These are phyloP conservation scores for Manacus vitellinus DNA, from an alignment of 2,113 vertebrate genomes.

Conservation along the genomic window DNA sequence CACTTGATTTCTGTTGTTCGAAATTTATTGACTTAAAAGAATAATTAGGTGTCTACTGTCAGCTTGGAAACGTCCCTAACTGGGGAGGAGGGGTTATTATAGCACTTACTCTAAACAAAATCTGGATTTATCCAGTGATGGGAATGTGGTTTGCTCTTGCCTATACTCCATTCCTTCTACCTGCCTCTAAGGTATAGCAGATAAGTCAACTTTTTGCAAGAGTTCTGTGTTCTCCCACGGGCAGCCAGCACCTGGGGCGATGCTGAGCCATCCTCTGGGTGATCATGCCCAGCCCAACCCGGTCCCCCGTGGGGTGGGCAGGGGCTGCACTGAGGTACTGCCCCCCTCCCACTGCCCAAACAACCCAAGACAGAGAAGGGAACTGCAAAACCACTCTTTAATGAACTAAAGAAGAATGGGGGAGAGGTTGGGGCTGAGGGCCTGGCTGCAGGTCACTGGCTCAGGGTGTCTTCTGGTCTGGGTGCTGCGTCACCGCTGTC, in stretches of 20 bases:
- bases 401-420: not conserved
- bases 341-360: no score
- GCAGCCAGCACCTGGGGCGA: rapidly evolving
- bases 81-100: not conserved
- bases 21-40: not conserved
- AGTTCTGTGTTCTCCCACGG: not conserved
- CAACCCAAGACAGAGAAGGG: not conserved
- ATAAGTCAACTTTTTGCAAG: not conserved
- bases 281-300: not conserved
- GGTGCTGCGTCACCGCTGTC: not conserved
- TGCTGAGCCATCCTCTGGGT: not conserved
- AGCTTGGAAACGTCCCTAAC: not conserved
- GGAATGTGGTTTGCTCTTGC: not conserved
- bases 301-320: not conserved
- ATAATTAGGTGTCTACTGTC: not conserved
- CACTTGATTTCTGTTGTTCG: not conserved
- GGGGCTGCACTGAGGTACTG: not conserved
- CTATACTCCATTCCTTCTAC: not conserved
- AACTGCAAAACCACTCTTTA: not conserved
- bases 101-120: not conserved
- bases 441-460: not conserved
- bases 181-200: not conserved
- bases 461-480: not conserved
- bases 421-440: not conserved
- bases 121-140: not conserved